phyloP scores from a whole-genome alignment of 2,797 vertebrate genomes.

The Ciconia nigra region DNA sequence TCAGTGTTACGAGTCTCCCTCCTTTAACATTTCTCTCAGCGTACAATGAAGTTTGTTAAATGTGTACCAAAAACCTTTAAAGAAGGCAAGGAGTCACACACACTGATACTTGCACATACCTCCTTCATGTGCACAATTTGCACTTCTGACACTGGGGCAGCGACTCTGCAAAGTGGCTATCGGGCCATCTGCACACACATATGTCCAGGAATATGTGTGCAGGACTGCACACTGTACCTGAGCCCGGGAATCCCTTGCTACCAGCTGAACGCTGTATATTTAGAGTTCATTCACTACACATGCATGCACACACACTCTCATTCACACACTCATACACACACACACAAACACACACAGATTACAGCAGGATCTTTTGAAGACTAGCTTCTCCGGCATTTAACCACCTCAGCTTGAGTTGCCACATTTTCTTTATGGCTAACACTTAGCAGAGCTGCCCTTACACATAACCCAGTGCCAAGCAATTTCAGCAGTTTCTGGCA shows the following conservation, averaged over 20 bases:
- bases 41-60: neutral
- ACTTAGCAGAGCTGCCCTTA: neutral
- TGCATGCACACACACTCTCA: no score
- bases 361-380: neutral
- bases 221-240: neutral
- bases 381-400: neutral
- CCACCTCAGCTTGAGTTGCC: neutral
- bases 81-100: neutral
- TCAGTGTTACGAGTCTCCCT: neutral
- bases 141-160: neutral
- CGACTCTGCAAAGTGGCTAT: accelerated
- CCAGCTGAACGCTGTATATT: neutral
- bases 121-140: neutral
- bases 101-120: accelerated
- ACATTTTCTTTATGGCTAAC: neutral
- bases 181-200: neutral
- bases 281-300: neutral
- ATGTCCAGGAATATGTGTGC: neutral
- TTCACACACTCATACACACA: neutral
- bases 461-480: neutral
- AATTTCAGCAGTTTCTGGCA: neutral
- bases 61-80: neutral
- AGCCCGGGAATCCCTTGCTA: neutral
- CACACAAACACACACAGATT: neutral
- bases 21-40: neutral